Evolutionary conservation across 2,888 invertebrate species (phyloP), one percentile per base, ranked within the genome.

Genomic region (Epsilonema sp.): DNA sequence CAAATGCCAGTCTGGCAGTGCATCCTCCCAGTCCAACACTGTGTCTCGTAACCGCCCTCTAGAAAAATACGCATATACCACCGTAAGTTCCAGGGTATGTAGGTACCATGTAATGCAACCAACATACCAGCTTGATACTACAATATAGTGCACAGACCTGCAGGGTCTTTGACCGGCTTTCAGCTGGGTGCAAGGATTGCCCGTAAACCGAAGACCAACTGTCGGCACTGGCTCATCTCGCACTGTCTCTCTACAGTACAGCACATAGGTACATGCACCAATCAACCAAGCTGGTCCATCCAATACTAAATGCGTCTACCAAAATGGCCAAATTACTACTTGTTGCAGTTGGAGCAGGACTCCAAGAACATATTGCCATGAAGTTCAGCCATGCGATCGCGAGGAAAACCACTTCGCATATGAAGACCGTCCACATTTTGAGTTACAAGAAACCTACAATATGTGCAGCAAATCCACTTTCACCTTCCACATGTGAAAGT

Each of bases 371-470:
- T 90, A 67, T 97, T 92, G 1, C 97, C 97, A 72, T 97, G 97
- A 42, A 97, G 72, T 68, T 97, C 94, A 11, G 90, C 78, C 51
- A 97, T 68, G 61, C 78, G 71, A 56, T 78, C 75, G 50, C 89
- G 74, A 0, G 76, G 71, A 51, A 94, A 69, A 2, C 92, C 92
- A 5, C 87, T 87, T 58, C 82, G 77, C 46, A 92, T 70, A 70
- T 97, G 94, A 43, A 99, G 71, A 0, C 94, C 94, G 73, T 99
- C 97, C 56, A 99, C 90, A 68, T 97, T 97, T 70, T 99, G 94
- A 61, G 87, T 89, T 22, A 97, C 75, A 26, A 97, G 75, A 63
- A 80, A 89, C 54, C 86, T 80, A n/a, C n/a, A n/a, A n/a, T n/a
- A n/a, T n/a, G n/a, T n/a, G n/a, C n/a, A n/a, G n/a, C n/a, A n/a